Base-by-base conservation (phyloP, 2,797 vertebrate species). In the Eurystomus glaucurus region DNA sequence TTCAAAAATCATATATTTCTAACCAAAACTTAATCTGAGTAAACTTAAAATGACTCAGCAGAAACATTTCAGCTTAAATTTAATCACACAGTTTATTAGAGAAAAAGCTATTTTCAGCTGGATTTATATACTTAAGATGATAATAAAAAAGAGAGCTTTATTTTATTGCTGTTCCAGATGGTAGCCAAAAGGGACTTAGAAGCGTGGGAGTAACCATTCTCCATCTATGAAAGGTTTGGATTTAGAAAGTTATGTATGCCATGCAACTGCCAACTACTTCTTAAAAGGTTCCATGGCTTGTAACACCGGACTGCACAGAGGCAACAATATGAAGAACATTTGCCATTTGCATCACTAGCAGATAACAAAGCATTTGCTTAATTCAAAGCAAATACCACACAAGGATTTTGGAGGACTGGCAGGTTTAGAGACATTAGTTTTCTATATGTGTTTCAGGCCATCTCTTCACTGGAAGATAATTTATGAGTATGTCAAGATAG, bases 91-190 rank as follows among this genome's bases (percentile, higher is more conserved):
- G 37, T 84, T 91, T 66, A 78, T 74, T 84, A 43, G 11, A 3
- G 10, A 39, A 61, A 28, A 43, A 48, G 17, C 14, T 61, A 17
- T 79, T 93, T 93, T 77, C 72, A 90, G 7, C 22, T 86, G 80
- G 50, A 70, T 94, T 91, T 90, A 58, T 79, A 21, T 57, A 71
- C 66, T 69, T 78, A 88, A 85, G 33, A 71, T 35, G 21, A 43
- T 74, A 85, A 79, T 66, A n/a, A 46, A 46, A 77, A 85, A 64
- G 54, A 91, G 25, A 72, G 20, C 11, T 90, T 69, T 90, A 50
- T 83, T 95, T 90, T 85, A 93, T 82, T 93, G 58, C 45, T 91
- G 41, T 39, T 93, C 76, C 94, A 96, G 94, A 87, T 90, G 76
- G 80, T 22, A 60, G 64, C 70, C 70, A 82, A 90, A 92, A 77